Evolutionary conservation across 2,113 vertebrate genomes (phyloP).

Genomic region (Athene noctua): DNA sequence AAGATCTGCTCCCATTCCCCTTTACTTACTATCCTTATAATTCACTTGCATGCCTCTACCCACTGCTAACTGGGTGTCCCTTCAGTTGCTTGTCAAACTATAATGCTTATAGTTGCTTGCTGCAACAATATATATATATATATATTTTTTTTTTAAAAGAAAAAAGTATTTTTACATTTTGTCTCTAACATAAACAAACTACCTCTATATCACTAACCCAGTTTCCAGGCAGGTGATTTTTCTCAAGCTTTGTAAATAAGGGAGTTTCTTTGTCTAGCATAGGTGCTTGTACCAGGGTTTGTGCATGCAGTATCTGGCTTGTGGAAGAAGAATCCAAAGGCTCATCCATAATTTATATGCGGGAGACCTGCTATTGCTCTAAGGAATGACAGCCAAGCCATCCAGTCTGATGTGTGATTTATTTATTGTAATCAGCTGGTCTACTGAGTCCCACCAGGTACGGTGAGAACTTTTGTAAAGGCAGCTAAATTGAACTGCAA

Average conservation of each 20-base stretch:
- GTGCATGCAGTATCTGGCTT: neutral
- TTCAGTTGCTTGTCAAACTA: neutral
- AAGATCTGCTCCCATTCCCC: neutral
- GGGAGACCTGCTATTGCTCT: neutral
- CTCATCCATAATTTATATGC: neutral
- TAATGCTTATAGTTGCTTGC: neutral
- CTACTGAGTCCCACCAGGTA: neutral
- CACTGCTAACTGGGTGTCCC: neutral
- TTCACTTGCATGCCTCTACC: neutral
- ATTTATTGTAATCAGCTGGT: neutral
- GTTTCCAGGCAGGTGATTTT: neutral
- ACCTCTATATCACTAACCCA: neutral
- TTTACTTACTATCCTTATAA: neutral
- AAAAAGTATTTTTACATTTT: neutral
- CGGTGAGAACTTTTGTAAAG: neutral
- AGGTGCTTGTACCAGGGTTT: neutral
- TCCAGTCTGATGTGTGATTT: neutral
- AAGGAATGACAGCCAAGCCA: neutral
- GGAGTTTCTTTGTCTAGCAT: neutral
- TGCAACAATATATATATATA: neutral
- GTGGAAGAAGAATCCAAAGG: neutral
- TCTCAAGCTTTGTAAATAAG: neutral
- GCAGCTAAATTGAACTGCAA: neutral
- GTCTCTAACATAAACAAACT: neutral
- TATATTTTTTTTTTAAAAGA: neutral